A percentile compares a stretch with the other conserved stretches of the same genome.
These are phyloP conservation scores for Antheraea yamamai DNA, from an alignment of 2,888 invertebrate species.

Conservation along the genomic window DNA sequence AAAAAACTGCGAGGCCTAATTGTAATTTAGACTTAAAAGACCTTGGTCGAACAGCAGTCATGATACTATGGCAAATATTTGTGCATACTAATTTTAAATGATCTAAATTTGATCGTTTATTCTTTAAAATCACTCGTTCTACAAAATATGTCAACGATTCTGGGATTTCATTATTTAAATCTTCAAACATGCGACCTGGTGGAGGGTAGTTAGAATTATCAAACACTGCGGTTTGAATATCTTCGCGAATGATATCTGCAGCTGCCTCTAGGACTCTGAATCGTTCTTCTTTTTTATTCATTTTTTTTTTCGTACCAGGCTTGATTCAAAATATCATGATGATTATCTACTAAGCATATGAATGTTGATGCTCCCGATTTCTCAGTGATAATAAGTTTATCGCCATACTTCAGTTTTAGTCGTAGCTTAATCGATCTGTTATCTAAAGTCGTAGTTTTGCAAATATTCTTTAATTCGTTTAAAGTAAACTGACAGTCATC, in stretches of 20 bases:
- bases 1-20: constrained; percentile 31
- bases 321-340: constrained; percentile 33
- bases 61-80: constrained; percentile 31
- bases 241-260: constrained; percentile 27
- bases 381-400: constrained; percentile 43
- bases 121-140: constrained; percentile 41
- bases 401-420: constrained; percentile 43
- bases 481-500: constrained; percentile 30
- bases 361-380: constrained; percentile 27
- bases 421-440: not conserved
- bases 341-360: constrained; percentile 17
- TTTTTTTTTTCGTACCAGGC: constrained; percentile 37
- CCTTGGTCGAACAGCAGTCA: constrained; percentile 35
- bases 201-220: constrained; percentile 34
- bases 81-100: constrained; percentile 33
- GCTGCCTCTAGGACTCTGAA: constrained; percentile 33
- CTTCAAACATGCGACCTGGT: constrained; percentile 41
- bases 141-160: constrained; percentile 38
- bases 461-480: constrained; percentile 28
- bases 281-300: constrained; percentile 37
- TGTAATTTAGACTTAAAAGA: constrained; percentile 37
- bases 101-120: constrained; percentile 40
- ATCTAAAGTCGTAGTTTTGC: not conserved
- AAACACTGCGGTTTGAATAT: constrained; percentile 15
- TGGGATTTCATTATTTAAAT: constrained; percentile 41